These are phyloP conservation scores for Kryptolebias ocellatus DNA, from an alignment of 2,797 vertebrate genomes.

Conservation along the genomic window DNA sequence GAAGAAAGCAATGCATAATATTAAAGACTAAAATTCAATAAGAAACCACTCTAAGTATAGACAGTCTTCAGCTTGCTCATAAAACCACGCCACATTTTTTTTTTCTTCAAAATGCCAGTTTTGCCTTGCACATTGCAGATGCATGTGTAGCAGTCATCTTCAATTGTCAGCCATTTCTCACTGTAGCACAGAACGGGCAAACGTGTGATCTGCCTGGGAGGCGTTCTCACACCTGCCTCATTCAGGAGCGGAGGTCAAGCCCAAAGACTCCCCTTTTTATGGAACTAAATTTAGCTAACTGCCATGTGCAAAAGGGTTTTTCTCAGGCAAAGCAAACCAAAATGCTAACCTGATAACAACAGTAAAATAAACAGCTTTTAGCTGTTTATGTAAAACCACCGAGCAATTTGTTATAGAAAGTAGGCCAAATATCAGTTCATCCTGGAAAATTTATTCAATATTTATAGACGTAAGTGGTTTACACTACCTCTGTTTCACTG, in stretches of 20 bases:
- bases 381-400: slow-evolving; percentile 7
- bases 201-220: slow-evolving; percentile 73
- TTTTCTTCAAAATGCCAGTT: not conserved
- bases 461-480: too few species aligned
- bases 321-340: slow-evolving; percentile 38
- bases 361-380: slow-evolving; percentile 34
- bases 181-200: slow-evolving; percentile 39
- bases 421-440: too few species aligned
- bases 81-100: slow-evolving; percentile 4
- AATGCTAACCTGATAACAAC: slow-evolving; percentile 18
- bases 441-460: too few species aligned
- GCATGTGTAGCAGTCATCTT: slow-evolving; percentile 26
- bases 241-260: slow-evolving; percentile 58
- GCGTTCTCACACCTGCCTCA: slow-evolving; percentile 77
- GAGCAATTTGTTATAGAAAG: not conserved
- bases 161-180: slow-evolving; percentile 64
- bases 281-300: slow-evolving; percentile 59
- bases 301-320: slow-evolving; percentile 68
- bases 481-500: too few species aligned
- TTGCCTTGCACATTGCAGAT: slow-evolving; percentile 19
- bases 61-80: slow-evolving; percentile 7
- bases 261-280: slow-evolving; percentile 41
- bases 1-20: slow-evolving; percentile 18
- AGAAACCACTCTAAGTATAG: slow-evolving; percentile 11
- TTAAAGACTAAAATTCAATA: slow-evolving; percentile 7